A percentile compares a stretch with the other conserved stretches of the same genome.
These are phyloP conservation scores for Megastigmus dorsalis DNA, from an alignment of 2,888 invertebrate species.

Conservation along the genomic window DNA sequence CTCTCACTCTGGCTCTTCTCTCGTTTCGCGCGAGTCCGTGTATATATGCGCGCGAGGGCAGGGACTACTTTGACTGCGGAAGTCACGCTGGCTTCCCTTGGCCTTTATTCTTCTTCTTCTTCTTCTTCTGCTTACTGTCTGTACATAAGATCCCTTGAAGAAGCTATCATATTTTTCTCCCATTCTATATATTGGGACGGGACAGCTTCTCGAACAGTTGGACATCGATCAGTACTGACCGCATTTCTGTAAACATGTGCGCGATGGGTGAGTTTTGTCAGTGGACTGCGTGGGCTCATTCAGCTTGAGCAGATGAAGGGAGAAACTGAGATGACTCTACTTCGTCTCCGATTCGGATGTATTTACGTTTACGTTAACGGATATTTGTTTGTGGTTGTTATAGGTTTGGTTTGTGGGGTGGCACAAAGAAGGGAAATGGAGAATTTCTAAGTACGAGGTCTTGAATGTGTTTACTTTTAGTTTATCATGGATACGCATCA, in stretches of 20 bases:
- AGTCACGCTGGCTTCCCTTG: constrained; percentile 39
- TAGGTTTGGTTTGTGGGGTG: too few species aligned
- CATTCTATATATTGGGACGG: too few species aligned
- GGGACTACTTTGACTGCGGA: constrained; percentile 11
- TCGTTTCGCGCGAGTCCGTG: too few species aligned
- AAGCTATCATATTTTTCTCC: too few species aligned
- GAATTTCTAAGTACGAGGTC: too few species aligned
- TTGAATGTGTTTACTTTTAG: too few species aligned
- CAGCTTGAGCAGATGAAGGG: not conserved
- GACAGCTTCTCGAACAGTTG: too few species aligned
- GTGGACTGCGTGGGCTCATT: not conserved
- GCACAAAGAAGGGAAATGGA: too few species aligned
- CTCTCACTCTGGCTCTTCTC: too few species aligned
- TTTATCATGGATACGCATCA: too few species aligned
- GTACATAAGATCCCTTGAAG: constrained; percentile 18
- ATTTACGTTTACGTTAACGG: constrained; percentile 39
- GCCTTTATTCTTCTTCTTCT: too few species aligned
- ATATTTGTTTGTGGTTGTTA: constrained; percentile 43
- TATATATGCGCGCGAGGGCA: not conserved
- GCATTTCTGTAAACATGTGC: constrained; percentile 28
- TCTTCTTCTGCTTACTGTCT: too few species aligned
- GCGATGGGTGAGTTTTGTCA: constrained; percentile 28
- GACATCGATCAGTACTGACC: constrained; percentile 35
- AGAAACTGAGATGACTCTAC: not conserved
- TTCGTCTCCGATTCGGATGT: constrained; percentile 1